Evolutionary conservation across 2,888 invertebrate species (phyloP).

Genomic region (Nasonovia ribisnigri): DNA sequence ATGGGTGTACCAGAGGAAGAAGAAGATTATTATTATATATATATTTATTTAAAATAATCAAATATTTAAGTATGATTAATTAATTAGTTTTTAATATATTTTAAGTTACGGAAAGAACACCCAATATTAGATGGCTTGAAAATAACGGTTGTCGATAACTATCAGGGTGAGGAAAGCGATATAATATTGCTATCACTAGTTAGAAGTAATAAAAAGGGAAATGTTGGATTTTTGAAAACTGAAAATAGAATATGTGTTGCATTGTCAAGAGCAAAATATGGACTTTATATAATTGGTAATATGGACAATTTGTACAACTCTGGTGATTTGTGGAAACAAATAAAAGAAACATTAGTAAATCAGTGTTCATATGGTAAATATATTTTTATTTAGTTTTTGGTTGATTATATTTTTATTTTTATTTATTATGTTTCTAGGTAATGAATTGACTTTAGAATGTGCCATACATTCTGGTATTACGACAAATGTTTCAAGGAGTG

Average conservation of each 20-base stretch:
- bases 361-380: conserved; percentile 72
- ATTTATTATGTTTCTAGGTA: conserved; percentile 53
- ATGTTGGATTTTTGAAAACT: conserved; percentile 79
- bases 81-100: background rate
- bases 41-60: background rate
- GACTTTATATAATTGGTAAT: conserved; percentile 82
- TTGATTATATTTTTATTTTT: background rate
- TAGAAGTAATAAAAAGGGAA: conserved; percentile 78
- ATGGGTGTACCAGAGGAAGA: background rate
- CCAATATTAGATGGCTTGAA: conserved; percentile 72
- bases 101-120: conserved; percentile 45
- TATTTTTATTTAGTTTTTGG: conserved; percentile 27
- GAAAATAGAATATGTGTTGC: conserved; percentile 84
- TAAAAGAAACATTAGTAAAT: conserved; percentile 72
- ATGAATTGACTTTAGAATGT: conserved; percentile 71
- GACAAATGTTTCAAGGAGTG: conserved; percentile 68
- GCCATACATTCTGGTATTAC: conserved; percentile 71
- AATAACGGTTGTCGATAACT: conserved; percentile 82
- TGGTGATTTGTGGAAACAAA: conserved; percentile 74
- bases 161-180: conserved; percentile 84
- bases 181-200: conserved; percentile 85
- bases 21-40: background rate
- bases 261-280: conserved; percentile 80
- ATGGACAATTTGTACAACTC: conserved; percentile 74
- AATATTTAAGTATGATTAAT: background rate